These are phyloP conservation scores for Dendroctonus valens DNA, from an alignment of 1,140 invertebrate species.

Conservation along the genomic window DNA sequence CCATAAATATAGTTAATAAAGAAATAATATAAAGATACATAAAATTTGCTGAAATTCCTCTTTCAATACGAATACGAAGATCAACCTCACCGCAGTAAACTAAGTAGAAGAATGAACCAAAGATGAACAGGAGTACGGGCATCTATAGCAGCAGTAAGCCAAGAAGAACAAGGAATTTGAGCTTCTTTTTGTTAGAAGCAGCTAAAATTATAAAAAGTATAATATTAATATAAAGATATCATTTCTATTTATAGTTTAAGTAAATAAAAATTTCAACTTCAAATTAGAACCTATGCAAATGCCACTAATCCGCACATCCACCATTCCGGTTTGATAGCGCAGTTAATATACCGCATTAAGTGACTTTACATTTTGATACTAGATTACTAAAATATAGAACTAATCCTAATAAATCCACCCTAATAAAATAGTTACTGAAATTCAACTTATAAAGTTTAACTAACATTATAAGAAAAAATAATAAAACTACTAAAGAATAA, in stretches of 20 bases:
- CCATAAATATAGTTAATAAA: slow-evolving; percentile 61
- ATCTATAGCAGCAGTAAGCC: slow-evolving; percentile 67
- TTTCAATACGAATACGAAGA: slow-evolving; percentile 65
- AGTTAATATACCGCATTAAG: slow-evolving; percentile 62
- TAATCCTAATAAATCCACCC: slow-evolving; percentile 66
- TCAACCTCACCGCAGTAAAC: slow-evolving; percentile 70
- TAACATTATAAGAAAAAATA: slow-evolving; percentile 66
- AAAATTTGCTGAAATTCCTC: slow-evolving; percentile 50
- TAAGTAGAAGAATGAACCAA: slow-evolving; percentile 75
- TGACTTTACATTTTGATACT: slow-evolving; percentile 61
- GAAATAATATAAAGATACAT: slow-evolving; percentile 46
- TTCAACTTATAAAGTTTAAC: slow-evolving; percentile 66
- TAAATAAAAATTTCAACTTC: slow-evolving; percentile 56
- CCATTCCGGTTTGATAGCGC: slow-evolving; percentile 62
- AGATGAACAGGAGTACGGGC: slow-evolving; percentile 66
- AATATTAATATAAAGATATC: slow-evolving; percentile 49
- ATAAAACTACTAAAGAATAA: slow-evolving; percentile 60
- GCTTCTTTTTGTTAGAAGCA: slow-evolving; percentile 70
- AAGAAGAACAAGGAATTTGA: slow-evolving; percentile 70
- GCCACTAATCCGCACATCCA: slow-evolving; percentile 55
- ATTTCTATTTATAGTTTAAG: slow-evolving; percentile 52
- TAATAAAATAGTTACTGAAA: slow-evolving; percentile 67
- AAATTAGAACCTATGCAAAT: too few species aligned
- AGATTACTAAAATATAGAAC: slow-evolving; percentile 67
- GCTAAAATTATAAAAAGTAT: slow-evolving; percentile 55